Conservation (phyloP, 2,113 vertebrate genomes). For the Pycnonotus jocosus region DNA sequence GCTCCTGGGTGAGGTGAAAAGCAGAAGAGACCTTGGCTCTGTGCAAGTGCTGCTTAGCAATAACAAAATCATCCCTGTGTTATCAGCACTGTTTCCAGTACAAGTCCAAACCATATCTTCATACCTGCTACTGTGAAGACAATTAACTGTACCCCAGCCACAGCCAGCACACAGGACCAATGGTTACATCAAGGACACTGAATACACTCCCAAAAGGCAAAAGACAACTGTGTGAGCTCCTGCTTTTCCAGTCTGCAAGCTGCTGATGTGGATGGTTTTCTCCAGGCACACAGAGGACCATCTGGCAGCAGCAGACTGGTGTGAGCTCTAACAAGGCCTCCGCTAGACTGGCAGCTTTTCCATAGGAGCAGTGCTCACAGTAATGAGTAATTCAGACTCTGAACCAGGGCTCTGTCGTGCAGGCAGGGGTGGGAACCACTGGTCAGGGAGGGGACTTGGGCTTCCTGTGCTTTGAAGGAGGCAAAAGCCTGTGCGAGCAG, state of each 20-base stretch:
- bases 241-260: background rate
- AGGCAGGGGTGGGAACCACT: background rate
- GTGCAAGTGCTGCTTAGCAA: background rate
- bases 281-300: background rate
- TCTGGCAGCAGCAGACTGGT: background rate
- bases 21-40: background rate
- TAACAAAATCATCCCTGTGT: background rate
- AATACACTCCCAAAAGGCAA: too few relatives aligned
- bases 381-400: background rate
- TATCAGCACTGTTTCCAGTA: background rate
- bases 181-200: background rate
- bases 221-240: background rate
- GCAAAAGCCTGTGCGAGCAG: rapidly evolving
- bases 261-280: rapidly evolving
- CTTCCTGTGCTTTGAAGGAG: background rate
- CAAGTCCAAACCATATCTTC: too few relatives aligned
- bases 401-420: background rate
- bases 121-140: background rate
- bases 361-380: rapidly evolving
- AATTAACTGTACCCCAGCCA: background rate
- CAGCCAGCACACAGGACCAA: background rate
- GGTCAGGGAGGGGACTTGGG: too few relatives aligned
- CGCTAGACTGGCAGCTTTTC: background rate
- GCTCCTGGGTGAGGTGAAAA: background rate
- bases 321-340: background rate